A percentile compares a stretch with the other conserved stretches of the same genome.
Evolutionary conservation across 2,888 invertebrate species (phyloP).

Genomic region (Leucoma salicis): DNA sequence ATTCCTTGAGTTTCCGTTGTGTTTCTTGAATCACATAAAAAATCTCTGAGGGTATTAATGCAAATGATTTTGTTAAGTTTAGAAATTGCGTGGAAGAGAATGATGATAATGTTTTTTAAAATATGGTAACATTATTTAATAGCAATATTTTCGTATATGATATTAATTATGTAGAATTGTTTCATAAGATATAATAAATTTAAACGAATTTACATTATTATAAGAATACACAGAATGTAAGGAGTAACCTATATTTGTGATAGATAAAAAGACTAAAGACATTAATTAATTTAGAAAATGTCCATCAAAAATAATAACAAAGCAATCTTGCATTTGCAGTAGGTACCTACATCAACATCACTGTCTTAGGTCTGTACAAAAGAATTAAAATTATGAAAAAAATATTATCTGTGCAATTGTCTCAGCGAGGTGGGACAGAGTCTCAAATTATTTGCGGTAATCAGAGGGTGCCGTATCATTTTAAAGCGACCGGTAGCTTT

Average conservation of each 20-base stretch:
- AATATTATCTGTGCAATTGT: constrained; percentile 49
- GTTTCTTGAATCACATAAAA: constrained; percentile 37
- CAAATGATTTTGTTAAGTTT: constrained; percentile 10
- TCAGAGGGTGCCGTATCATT: constrained; percentile 15
- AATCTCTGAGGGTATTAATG: constrained; percentile 32
- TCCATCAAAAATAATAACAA: too few species aligned
- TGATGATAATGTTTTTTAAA: constrained; percentile 5
- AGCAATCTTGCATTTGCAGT: too few species aligned
- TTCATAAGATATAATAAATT: too few species aligned
- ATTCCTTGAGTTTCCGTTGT: constrained; percentile 57
- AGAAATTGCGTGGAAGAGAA: constrained; percentile 13
- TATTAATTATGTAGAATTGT: background rate
- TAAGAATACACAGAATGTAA: too few species aligned
- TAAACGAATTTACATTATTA: too few species aligned
- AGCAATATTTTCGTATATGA: too few species aligned
- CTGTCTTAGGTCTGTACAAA: constrained; percentile 36
- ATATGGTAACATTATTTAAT: too few species aligned
- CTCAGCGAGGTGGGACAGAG: constrained; percentile 37
- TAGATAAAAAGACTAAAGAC: too few species aligned
- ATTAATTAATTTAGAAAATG: too few species aligned
- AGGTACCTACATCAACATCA: too few species aligned
- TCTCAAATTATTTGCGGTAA: constrained; percentile 38
- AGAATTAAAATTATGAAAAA: constrained; percentile 39
- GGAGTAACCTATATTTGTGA: too few species aligned
- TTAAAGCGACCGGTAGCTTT: background rate